Base-by-base conservation (phyloP, 2,113 vertebrate genomes). In the Chionis minor region DNA sequence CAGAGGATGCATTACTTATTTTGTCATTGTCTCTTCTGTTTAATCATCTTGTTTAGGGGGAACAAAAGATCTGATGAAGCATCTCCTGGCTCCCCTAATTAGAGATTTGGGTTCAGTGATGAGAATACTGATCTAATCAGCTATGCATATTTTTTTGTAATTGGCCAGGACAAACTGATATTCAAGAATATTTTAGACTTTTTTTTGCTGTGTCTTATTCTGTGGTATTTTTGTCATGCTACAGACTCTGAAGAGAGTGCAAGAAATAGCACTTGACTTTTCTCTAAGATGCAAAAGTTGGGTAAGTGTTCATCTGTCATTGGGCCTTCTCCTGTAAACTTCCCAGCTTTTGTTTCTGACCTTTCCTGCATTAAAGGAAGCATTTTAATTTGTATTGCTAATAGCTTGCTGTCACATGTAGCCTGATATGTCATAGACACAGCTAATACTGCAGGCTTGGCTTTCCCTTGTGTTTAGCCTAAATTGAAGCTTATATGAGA, bases 301-400 rank as follows among this genome's bases (percentile, higher is more conserved):
- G 5, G 10, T 52, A 40, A 38, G 16, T 27, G 26, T 63, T 84
- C 38, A 40, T 67, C 20, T 67, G 22, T 8, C 67, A 15, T 33
- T 71, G 40, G 40, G 9, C 14, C 20, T 33, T 75, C 33, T 91
- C 40, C 21, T 79, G 33, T 56, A 65, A 87, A 80, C 40, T 83
- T 93, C 44, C 18, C 62, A 65, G 42, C 11, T 75, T 81, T 85
- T 16, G 1, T 56, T 85, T 94, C 49, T 80, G 73, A 79, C 32
- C 23, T 63, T 84, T 65, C 35, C 47, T 71, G 42, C 38, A 71
- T 59, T 14, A 4, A 91, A 92, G 27, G 8, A 91, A 12, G 16
- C 51, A 14, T 77, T 93, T 80, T 70, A 73, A 84, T 86, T 88
- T 83, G 55, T 79, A 63, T 8, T 56, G 65, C 20, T 55, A 94